Evolutionary conservation across 2,888 invertebrate genomes (phyloP), one percentile per base, ranked within the genome.

Genomic region (Dasypolia templi): DNA sequence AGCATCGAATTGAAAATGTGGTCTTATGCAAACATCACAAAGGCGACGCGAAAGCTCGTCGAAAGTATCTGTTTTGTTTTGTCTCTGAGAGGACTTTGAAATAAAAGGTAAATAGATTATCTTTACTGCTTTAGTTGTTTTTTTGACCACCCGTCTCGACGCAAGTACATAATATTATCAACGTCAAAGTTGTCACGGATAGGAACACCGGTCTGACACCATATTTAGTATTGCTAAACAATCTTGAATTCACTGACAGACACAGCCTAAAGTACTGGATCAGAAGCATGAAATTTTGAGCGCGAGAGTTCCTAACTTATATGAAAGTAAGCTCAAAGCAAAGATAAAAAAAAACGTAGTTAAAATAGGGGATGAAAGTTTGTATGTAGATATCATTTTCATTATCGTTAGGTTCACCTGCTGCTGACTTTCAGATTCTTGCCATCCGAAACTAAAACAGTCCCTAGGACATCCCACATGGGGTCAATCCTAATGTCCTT

Each of bases 1-100:
- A 69, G 22, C 9, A 59, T 44, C 51, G 39, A 44, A 78, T 69
- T 78, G 3, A 53, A 69, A 75, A 76, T 72, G 71, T 71, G 79
- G 53, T 69, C 58, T 17, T 78, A 69, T 5, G 51, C 26, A 53
- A 68, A 75, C 49, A 75, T 26, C 29, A 46, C 53, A 53, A 46
- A 79, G 39, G 39, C 26, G 32, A 42, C 22, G 29, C 6, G 32
- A 55, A 49, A 49, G 19, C 42, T 72, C 26, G 14, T 32, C 26
- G 39, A 32, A 56, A 26, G 58, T 55, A 73, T 44, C 12, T 61
- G 53, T 53, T 61, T n/a, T 53, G 53, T 44, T 72, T 61, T 72
- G 32, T 44, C 22, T 39, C 26, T 61, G 11, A 29, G 22, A 53
- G 12, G 35, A 19, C n/a, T 55, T 53, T 29, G 17, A 51, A 67